Evolutionary conservation across 2,113 vertebrate genomes (phyloP).

Genomic region (Pterocles orientalis): DNA sequence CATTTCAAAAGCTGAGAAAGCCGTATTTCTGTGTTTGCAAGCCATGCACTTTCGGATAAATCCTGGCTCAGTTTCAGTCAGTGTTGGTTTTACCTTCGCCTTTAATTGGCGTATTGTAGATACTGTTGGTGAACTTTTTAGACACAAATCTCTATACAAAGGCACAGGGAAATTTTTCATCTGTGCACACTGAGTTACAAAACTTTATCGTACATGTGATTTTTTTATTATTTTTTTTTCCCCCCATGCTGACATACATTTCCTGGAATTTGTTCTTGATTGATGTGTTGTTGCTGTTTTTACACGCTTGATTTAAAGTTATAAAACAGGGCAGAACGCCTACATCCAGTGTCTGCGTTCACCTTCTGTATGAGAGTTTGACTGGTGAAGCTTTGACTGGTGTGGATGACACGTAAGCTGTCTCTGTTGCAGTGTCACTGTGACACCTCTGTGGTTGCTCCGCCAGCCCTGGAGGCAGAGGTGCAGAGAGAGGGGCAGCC

Average conservation of each 20-base stretch:
- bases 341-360: neutral
- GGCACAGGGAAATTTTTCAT: neutral
- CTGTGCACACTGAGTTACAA: neutral
- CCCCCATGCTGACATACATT: neutral
- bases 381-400: neutral
- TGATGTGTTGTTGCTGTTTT: neutral
- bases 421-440: neutral
- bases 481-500: neutral
- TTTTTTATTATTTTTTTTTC: neutral
- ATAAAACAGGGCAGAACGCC: neutral
- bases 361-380: neutral
- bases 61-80: neutral
- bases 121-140: neutral
- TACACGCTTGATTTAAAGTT: neutral
- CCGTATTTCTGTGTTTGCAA: neutral
- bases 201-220: neutral
- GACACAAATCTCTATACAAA: neutral
- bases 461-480: neutral
- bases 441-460: neutral
- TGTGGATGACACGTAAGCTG: accelerated
- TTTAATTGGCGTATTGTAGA: neutral
- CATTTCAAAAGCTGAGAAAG: neutral
- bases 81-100: neutral
- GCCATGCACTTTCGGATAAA: neutral
- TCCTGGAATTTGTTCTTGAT: neutral